Evolutionary conservation across 2,113 vertebrate genomes (phyloP).

Genomic region (Pycnonotus jocosus): DNA sequence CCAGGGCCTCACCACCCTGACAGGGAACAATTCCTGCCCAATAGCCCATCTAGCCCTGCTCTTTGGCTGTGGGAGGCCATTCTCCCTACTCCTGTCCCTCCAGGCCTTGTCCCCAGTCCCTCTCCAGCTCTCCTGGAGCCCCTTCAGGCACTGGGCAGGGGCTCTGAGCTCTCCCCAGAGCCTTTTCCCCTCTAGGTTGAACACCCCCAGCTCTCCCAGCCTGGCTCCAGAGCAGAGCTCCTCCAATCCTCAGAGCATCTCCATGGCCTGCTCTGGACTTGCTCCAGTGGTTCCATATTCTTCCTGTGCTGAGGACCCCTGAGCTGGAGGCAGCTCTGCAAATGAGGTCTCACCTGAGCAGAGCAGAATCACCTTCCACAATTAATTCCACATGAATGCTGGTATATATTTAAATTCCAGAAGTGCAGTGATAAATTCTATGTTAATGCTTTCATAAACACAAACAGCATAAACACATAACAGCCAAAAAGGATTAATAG

Average conservation of each 20-base stretch:
- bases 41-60: accelerated
- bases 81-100: background rate
- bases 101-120: accelerated
- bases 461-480: accelerated
- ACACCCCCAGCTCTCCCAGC: background rate
- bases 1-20: accelerated
- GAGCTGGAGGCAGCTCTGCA: background rate
- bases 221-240: background rate
- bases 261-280: background rate
- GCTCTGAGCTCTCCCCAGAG: accelerated
- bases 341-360: background rate
- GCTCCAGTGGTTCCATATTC: background rate
- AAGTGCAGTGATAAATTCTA: background rate
- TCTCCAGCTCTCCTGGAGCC: background rate
- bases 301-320: background rate
- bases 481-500: background rate
- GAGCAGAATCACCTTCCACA: background rate
- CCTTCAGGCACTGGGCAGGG: accelerated
- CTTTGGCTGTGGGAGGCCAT: background rate
- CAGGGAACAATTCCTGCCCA: background rate
- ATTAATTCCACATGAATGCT: background rate
- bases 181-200: background rate
- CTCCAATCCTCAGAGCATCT: background rate
- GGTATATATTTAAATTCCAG: background rate
- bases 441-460: accelerated